These are phyloP conservation scores for Epiblema foenella DNA, from an alignment of 2,888 invertebrate species.

Conservation along the genomic window DNA sequence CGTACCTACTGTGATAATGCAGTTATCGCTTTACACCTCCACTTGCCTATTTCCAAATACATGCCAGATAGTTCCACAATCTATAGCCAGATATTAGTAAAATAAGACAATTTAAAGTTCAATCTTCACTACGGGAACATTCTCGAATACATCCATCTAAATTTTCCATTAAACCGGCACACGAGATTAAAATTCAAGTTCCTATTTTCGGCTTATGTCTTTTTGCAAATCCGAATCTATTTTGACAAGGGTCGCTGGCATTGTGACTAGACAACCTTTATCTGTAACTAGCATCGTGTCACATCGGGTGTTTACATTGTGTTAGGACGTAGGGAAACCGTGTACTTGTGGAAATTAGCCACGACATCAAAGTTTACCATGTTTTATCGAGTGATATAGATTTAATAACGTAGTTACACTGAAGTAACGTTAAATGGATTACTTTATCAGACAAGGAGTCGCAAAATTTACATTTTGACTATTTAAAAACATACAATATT, in stretches of 20 bases:
- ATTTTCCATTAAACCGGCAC: constrained; percentile 8
- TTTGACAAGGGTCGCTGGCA: constrained; percentile 46
- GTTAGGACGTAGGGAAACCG: neutral
- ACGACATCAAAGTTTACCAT: neutral
- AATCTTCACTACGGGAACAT: neutral
- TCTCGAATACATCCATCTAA: constrained; percentile 10
- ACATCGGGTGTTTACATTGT: constrained; percentile 22
- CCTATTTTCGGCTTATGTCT: constrained; percentile 35
- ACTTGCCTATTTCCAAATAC: neutral
- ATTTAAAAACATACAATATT: too few relatives aligned
- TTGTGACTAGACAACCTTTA: constrained; percentile 40
- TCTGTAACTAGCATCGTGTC: constrained; percentile 41
- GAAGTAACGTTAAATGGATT: too few relatives aligned
- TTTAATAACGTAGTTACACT: too few relatives aligned
- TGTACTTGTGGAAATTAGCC: neutral
- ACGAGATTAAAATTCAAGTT: constrained; percentile 29
- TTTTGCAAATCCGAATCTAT: constrained; percentile 43
- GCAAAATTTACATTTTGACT: too few relatives aligned
- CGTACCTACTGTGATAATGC: neutral
- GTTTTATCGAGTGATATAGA: neutral
- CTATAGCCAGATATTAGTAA: neutral
- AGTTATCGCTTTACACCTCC: neutral
- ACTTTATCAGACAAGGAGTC: too few relatives aligned
- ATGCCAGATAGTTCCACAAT: neutral
- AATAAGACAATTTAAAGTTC: neutral